Base-by-base conservation (phyloP, 2,888 invertebrate genomes). In the Omphaloscelis lunosa region DNA sequence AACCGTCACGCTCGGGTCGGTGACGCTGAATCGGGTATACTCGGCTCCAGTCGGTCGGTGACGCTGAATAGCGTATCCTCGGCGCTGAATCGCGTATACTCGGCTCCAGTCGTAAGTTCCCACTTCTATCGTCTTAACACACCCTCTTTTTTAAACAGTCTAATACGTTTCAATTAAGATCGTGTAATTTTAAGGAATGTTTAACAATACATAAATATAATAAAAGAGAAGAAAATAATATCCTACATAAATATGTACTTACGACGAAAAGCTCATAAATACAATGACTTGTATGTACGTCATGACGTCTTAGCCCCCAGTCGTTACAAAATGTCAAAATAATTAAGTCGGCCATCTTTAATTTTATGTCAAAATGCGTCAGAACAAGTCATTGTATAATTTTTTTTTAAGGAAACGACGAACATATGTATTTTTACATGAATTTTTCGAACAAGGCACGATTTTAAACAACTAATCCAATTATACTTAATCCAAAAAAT, bases 381-480 rank as follows among this genome's bases (percentile, higher is more conserved):
- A 65, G 12, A 6, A 29, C 58, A 41, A 75, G 65, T 70, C 78
- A 77, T 48, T 74, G 62, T 29, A 12, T 45, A 34, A 0, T 5
- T 5, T 5, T 5, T 5, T 34, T 34, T 5, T 4, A 34, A 69
- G n/a, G 27, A 76, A 82, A 86, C 51, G 75, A 87, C 74, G 83
- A 86, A 83, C 77, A 84, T 76, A 82, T 77, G 71, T 83, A 82
- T 82, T 77, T 82, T 75, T 67, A 79, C 65, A 80, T 75, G 9
- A 63, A 39, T 80, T 66, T 72, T 78, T 79, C 63, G 72, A 66
- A 79, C 82, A 91, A 92, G 91, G 92, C 92, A 92, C 91, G 77
- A 89, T 80, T 90, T 87, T 89, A 85, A 87, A 89, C 87, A 88
- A 84, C 86, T 84, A 69, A 39, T 71, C 67, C 69, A 77, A 85